These are phyloP conservation scores for Scomberomorus guttatus DNA, from an alignment of 2,797 vertebrate genomes.

Conservation along the genomic window DNA sequence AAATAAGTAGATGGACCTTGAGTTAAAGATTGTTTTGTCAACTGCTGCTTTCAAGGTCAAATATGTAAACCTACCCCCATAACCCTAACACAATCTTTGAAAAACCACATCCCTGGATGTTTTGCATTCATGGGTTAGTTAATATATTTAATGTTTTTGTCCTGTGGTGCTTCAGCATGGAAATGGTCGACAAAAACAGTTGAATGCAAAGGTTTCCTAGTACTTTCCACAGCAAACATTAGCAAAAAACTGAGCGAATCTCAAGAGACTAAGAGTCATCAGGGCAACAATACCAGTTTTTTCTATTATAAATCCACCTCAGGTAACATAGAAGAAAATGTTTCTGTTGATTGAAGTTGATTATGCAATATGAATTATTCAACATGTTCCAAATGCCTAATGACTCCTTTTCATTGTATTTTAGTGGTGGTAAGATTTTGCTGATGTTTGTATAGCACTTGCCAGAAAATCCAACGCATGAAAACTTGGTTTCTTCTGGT, in stretches of 20 bases:
- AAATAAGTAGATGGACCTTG: too few relatives aligned
- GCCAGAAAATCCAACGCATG: slow-evolving; percentile 38
- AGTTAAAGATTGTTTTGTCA: too few relatives aligned
- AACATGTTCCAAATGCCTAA: slow-evolving; percentile 58
- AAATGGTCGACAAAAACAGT: background rate
- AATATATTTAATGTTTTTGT: background rate
- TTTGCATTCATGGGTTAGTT: background rate
- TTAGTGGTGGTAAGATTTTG: slow-evolving; percentile 45
- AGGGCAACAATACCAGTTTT: background rate
- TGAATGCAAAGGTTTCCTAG: background rate
- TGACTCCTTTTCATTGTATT: slow-evolving; percentile 56
- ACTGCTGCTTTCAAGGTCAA: background rate
- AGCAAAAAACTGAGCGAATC: background rate
- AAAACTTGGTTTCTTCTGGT: slow-evolving; percentile 42
- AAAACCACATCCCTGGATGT: background rate
- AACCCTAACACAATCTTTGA: background rate
- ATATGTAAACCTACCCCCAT: background rate
- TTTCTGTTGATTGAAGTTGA: slow-evolving; percentile 62
- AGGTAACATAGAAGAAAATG: slow-evolving; percentile 57
- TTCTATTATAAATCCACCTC: slow-evolving; percentile 16
- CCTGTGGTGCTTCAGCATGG: background rate
- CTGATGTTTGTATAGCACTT: slow-evolving; percentile 60
- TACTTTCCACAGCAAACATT: background rate
- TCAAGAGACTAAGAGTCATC: slow-evolving; percentile 16
- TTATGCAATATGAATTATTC: slow-evolving; percentile 73